Evolutionary conservation across 2,888 invertebrate species (phyloP), one percentile per base, ranked within the genome.

Genomic region (Apodemia duryi): DNA sequence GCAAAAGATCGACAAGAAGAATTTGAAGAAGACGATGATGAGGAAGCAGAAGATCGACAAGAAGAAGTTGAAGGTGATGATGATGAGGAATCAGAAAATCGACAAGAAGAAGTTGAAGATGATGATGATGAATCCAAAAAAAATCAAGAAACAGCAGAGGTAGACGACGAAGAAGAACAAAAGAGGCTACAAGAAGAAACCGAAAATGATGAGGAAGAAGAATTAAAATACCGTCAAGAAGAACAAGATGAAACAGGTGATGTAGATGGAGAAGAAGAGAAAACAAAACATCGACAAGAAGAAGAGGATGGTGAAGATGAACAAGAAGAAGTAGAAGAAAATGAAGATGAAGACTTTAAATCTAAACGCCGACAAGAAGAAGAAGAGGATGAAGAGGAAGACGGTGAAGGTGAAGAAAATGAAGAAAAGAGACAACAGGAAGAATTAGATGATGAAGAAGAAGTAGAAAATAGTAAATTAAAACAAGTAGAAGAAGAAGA

Each of bases 21-120:
- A 7, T 63, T 71, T 10, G 75, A 74, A 38, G 70, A 67, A 13
- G 68, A 69, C 69, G 73, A 38, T 3, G 75, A 74, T 35, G 73
- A 75, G 64, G 72, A 74, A 9, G 68, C 67, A 32, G 68, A 68
- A 63, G 46, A 46, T 9, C 38, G 43, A 65, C 61, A 62, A 62
- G 64, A 63, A 52, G 66, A 68, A 0, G 63, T 62, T 1, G 65
- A 63, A 21, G 71, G 70, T 63, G 70, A 71, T 63, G 46, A 52
- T 1, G 69, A 67, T 60, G 21, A 21, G 21, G 21, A 21, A 21
- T 63, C 62, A 28, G 71, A 60, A 35, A 49, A 69, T 64, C 71
- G 74, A 65, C 71, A 72, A 10, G 71, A 66, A 29, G 63, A 66
- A 6, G 70, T 68, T 60, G 66, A 61, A n/a, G 71, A 70, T 21